phyloP scores from a whole-genome alignment of 2,888 invertebrate species.

The Tetragonula carbonaria region DNA sequence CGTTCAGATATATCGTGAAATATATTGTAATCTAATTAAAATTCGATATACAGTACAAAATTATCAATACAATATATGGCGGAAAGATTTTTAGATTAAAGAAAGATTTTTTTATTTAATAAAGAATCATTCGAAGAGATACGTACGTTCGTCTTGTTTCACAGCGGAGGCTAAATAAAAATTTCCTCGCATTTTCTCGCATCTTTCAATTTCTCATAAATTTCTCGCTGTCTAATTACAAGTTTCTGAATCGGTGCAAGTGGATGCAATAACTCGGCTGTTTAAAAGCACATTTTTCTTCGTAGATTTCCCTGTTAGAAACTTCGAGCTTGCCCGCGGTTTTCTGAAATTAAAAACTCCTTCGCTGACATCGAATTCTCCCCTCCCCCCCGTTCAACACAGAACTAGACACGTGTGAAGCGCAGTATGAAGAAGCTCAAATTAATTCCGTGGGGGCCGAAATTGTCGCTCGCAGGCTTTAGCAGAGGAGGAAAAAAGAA shows the following conservation, averaged over 20 bases:
- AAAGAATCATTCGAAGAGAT: too few species aligned
- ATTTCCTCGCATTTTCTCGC: too few species aligned
- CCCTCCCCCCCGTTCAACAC: neutral
- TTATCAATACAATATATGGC: too few species aligned
- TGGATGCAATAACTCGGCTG: neutral
- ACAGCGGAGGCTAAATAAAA: too few species aligned
- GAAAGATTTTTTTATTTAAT: too few species aligned
- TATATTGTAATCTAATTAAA: too few species aligned
- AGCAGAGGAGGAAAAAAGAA: neutral
- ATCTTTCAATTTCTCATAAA: too few species aligned
- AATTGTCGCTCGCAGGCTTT: neutral
- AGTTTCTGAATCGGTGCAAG: neutral
- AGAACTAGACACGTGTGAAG: neutral
- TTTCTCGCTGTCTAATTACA: too few species aligned
- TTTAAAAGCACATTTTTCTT: neutral
- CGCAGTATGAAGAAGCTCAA: neutral
- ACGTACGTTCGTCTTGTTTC: too few species aligned
- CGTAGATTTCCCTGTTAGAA: neutral
- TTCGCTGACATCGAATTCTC: neutral
- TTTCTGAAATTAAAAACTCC: neutral
- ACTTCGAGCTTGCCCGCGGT: neutral
- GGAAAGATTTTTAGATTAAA: too few species aligned
- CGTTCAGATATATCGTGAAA: neutral
- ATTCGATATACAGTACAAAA: too few species aligned
- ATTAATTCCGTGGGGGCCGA: neutral